Base-by-base conservation (phyloP, 2,113 vertebrate genomes). In the Cheirogaleus medius region DNA sequence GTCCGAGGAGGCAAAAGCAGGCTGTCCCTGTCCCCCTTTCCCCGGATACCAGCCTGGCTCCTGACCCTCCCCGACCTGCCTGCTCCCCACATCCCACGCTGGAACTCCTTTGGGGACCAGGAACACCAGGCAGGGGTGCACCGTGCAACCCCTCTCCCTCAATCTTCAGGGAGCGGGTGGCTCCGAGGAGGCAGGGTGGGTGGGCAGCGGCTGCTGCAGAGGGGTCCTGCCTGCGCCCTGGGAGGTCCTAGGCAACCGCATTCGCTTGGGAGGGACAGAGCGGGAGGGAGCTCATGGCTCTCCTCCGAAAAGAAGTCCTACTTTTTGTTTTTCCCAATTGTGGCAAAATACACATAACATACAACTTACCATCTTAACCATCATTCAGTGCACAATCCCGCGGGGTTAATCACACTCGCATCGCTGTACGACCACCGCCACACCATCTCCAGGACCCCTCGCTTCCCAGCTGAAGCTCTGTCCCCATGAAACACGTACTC, bases 381-480 rank as follows among this genome's bases (percentile, higher is more conserved):
- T 25, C 21, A 14, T 13, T 34, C 5, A 56, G 18, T 2, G 54
- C 11, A 9, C n/a, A 3, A 8, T 17, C 23, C 25, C 0, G 39
- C 0, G 18, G 9, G 21, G 0, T 0, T 2, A 27, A 39, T 18
- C 2, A 18, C 39, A 44, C 3, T 14, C 8, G 0, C 29, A 0
- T 2, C 25, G 14, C 1, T 1, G 0, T 3, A 11, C 5, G 4
- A 3, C 25, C 17, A 0, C 4, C 64, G 8, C 78, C 44, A 15
- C 42, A 6, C 8, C 71, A 17, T 18, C 23, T 44, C 82, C 32
- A 32, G 83, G 58, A 37, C 42, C 3, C 52, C 14, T 49, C 64
- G 0, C 73, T 37, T 49, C 68, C 82, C 37, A 4, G 44, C 15
- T 0, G 0, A 3, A 64, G 13, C 39, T 20, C 78, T 8, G 12